Percentiles rank a stretch among this genome's conserved stretches.
Conservation (phyloP, 2,113 vertebrate genomes). For the Caranx ignobilis region DNA sequence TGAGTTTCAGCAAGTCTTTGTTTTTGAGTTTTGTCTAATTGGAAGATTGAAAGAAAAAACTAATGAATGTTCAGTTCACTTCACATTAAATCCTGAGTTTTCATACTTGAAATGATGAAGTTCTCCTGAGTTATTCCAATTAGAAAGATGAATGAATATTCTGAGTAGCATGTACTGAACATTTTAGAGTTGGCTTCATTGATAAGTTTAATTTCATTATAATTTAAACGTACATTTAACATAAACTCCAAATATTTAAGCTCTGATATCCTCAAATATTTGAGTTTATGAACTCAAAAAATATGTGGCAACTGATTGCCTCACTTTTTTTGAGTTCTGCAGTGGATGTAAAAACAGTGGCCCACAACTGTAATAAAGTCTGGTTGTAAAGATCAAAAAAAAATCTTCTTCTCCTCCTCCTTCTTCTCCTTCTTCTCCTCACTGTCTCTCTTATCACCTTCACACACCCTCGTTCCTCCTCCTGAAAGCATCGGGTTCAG, state of each 20-base stretch:
- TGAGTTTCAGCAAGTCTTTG: not conserved
- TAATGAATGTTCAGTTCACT: not conserved
- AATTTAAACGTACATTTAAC: not conserved
- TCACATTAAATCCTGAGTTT: not conserved
- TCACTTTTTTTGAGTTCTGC: not conserved
- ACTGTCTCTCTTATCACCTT: no score
- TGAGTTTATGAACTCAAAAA: not conserved
- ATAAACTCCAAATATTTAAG: not conserved
- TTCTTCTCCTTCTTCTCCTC: no score
- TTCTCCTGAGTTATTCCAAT: no score
- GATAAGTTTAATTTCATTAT: no score
- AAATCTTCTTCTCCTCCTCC: no score
- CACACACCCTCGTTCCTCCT: no score
- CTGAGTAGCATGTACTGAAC: not conserved
- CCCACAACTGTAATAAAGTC: no score
- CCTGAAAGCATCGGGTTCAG: no score
- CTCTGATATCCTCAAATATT: not conserved
- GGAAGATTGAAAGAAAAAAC: not conserved
- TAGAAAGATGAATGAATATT: not conserved
- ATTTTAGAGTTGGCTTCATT: not conserved
- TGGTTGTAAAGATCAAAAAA: no score
- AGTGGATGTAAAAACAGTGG: no score
- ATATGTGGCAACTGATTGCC: not conserved
- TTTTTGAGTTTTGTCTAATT: not conserved
- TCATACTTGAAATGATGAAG: not conserved